Evolutionary conservation across 64 coral and sea anemone species (phyloP).

Genomic region (Stichodactyla mertensii): DNA sequence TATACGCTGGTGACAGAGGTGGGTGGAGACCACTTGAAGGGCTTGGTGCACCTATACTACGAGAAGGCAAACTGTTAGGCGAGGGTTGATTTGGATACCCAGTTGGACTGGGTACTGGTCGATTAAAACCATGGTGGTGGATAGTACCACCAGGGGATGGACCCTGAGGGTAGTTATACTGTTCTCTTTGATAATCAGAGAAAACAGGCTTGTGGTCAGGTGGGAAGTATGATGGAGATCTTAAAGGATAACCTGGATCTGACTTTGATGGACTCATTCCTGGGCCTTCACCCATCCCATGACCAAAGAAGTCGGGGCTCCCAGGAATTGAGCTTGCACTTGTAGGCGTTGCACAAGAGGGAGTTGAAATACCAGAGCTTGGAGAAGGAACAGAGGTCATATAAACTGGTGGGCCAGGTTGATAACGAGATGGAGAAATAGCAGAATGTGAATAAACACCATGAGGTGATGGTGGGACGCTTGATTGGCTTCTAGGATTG

Average conservation of each 20-base stretch:
- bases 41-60: slow-evolving; percentile 57
- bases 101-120: slow-evolving; percentile 58
- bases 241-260: slow-evolving; percentile 51
- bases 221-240: slow-evolving; percentile 43
- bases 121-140: slow-evolving; percentile 83
- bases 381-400: slow-evolving; percentile 65
- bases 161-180: slow-evolving; percentile 57
- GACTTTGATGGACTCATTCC: slow-evolving; percentile 61
- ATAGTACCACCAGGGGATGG: slow-evolving; percentile 65
- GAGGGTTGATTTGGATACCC: slow-evolving; percentile 72
- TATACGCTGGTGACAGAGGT: slow-evolving; percentile 23
- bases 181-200: slow-evolving; percentile 59
- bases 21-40: slow-evolving; percentile 45
- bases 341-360: slow-evolving; percentile 78
- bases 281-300: slow-evolving; percentile 52
- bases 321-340: slow-evolving; percentile 59
- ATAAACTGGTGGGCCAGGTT: slow-evolving; percentile 62
- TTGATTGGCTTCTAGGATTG: slow-evolving; percentile 38
- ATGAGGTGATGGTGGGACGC: slow-evolving; percentile 47
- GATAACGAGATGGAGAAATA: slow-evolving; percentile 77
- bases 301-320: slow-evolving; percentile 79
- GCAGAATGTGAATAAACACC: slow-evolving; percentile 75
- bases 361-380: slow-evolving; percentile 61
- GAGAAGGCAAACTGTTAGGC: slow-evolving; percentile 47
- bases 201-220: slow-evolving; percentile 46